Evolutionary conservation across 2,888 invertebrate genomes (phyloP).

Genomic region (Limnephilus lunatus): DNA sequence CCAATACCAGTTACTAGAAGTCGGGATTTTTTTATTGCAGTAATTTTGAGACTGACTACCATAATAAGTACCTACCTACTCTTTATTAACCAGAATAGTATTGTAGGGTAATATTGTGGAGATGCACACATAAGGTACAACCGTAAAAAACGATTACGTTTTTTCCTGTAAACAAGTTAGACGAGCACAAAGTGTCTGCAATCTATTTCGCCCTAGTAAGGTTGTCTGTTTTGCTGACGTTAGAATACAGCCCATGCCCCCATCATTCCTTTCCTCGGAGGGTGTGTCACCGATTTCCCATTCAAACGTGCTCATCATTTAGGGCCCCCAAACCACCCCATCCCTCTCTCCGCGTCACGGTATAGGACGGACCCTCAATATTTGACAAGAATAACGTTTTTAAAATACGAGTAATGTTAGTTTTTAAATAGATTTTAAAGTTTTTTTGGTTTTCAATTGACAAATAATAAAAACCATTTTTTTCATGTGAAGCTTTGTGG

Average conservation of each 20-base stretch:
- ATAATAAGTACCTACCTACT: neutral
- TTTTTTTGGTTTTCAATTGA: too few relatives aligned
- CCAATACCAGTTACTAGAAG: too few relatives aligned
- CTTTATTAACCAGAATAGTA: too few relatives aligned
- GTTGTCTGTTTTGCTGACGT: slow-evolving; percentile 40
- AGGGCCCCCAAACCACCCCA: slow-evolving; percentile 47
- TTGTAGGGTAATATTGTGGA: too few relatives aligned
- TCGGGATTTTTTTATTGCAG: too few relatives aligned
- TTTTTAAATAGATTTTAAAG: too few relatives aligned
- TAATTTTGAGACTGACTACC: too few relatives aligned
- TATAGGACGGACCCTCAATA: slow-evolving; percentile 23
- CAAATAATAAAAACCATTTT: too few relatives aligned
- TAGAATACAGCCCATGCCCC: slow-evolving; percentile 23
- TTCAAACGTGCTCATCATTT: slow-evolving; percentile 62
- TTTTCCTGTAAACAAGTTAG: neutral
- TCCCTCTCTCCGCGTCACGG: slow-evolving; percentile 45
- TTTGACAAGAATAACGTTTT: neutral
- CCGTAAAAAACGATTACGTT: neutral
- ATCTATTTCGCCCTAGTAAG: slow-evolving; percentile 28
- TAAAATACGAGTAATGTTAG: neutral
- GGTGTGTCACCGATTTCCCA: slow-evolving; percentile 61
- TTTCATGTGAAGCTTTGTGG: too few relatives aligned
- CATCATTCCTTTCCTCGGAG: slow-evolving; percentile 26
- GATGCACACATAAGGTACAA: too few relatives aligned
- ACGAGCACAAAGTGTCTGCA: neutral